Evolutionary conservation across 2,113 vertebrate species (phyloP).

Genomic region (Ammodytes dubius): DNA sequence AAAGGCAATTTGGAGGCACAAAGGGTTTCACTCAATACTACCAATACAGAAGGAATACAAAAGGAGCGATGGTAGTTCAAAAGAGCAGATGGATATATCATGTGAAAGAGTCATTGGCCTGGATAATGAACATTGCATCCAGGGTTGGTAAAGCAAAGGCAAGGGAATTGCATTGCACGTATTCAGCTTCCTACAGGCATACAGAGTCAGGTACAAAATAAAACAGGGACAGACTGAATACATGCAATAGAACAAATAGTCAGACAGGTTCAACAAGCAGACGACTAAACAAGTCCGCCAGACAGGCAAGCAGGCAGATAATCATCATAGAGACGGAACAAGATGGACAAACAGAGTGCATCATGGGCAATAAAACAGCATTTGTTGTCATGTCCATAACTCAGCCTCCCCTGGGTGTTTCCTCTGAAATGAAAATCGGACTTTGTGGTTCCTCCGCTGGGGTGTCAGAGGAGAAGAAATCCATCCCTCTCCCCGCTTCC

Average conservation of each 20-base stretch:
- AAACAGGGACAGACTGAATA: slow-evolving; percentile 20
- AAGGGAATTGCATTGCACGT: slow-evolving; percentile 33
- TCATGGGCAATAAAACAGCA: slow-evolving; percentile 60
- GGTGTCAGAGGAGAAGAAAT: slow-evolving; percentile 56
- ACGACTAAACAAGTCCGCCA: slow-evolving; percentile 36
- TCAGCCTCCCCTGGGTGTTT: slow-evolving; percentile 64
- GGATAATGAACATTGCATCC: slow-evolving; percentile 32
- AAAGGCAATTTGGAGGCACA: slow-evolving; percentile 49
- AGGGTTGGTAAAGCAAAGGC: slow-evolving; percentile 1
- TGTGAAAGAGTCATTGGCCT: slow-evolving; percentile 40
- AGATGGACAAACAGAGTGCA: slow-evolving; percentile 62
- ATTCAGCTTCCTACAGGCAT: slow-evolving; percentile 36
- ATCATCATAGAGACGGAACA: slow-evolving; percentile 42
- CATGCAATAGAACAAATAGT: slow-evolving; percentile 33
- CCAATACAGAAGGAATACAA: slow-evolving; percentile 24
- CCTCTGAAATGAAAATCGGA: slow-evolving; percentile 75
- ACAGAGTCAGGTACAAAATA: slow-evolving; percentile 29
- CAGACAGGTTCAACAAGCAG: slow-evolving; percentile 29
- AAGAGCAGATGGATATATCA: slow-evolving; percentile 56
- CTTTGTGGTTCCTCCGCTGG: slow-evolving; percentile 50
- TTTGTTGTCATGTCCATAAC: slow-evolving; percentile 67
- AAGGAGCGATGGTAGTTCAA: slow-evolving; percentile 31
- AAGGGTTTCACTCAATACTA: slow-evolving; percentile 27
- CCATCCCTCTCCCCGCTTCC: slow-evolving; percentile 59
- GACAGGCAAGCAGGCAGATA: slow-evolving; percentile 34